A percentile compares a stretch with the other conserved stretches of the same genome.
These are phyloP conservation scores for Orthonevra nobilis DNA, from an alignment of 2,888 invertebrate species.

Conservation along the genomic window DNA sequence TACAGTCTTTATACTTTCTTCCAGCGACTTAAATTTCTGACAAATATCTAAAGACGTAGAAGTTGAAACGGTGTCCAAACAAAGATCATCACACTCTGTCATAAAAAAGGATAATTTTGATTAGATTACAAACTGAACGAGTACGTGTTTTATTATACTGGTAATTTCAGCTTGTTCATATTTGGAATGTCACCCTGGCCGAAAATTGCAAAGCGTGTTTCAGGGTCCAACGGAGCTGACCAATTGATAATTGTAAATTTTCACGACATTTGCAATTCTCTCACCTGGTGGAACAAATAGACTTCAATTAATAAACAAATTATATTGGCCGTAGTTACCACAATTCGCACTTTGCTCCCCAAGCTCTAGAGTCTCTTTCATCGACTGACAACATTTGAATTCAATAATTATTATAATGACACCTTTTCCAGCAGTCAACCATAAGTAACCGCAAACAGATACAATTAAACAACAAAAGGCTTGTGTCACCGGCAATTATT, in stretches of 20 bases:
- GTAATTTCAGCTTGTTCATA: too few relatives aligned
- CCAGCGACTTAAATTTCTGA: too few relatives aligned
- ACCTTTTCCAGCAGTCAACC: slow-evolving; percentile 19
- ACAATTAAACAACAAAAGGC: not conserved
- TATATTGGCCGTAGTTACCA: slow-evolving; percentile 24
- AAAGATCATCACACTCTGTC: too few relatives aligned
- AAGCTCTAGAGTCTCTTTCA: too few relatives aligned
- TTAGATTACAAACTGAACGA: too few relatives aligned
- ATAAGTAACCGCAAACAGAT: not conserved
- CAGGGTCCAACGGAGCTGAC: slow-evolving; percentile 38
- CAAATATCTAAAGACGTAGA: too few relatives aligned
- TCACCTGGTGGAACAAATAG: slow-evolving; percentile 50
- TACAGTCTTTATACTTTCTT: too few relatives aligned
- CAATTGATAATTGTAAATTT: not conserved
- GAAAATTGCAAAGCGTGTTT: slow-evolving; percentile 13
- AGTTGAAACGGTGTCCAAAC: too few relatives aligned
- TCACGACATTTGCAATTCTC: slow-evolving; percentile 6
- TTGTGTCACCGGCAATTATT: slow-evolving; percentile 7
- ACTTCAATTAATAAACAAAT: slow-evolving; percentile 39
- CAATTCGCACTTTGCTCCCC: slow-evolving; percentile 30
- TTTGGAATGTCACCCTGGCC: too few relatives aligned
- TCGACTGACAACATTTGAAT: slow-evolving; percentile 20
- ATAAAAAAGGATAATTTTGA: too few relatives aligned
- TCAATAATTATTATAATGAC: slow-evolving; percentile 36
- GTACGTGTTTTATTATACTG: too few relatives aligned